These are phyloP conservation scores for Sympetrum striolatum DNA, from an alignment of 2,888 invertebrate genomes.

Conservation along the genomic window DNA sequence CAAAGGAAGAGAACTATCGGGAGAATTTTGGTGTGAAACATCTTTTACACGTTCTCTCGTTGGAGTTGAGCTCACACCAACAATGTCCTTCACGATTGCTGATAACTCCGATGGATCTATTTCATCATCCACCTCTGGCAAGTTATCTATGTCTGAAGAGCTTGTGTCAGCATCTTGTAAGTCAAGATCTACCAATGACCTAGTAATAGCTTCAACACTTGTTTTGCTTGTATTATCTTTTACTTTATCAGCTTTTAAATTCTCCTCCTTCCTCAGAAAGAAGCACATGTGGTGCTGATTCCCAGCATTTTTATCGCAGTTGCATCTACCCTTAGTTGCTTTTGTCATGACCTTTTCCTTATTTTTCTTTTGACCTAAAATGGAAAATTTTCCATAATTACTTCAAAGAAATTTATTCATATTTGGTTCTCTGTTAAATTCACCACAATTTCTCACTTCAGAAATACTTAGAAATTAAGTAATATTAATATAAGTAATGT, in stretches of 20 bases:
- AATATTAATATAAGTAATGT: too few relatives aligned
- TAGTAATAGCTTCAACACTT: background rate
- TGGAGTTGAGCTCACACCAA: background rate
- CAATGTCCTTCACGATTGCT: background rate
- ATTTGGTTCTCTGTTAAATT: too few relatives aligned
- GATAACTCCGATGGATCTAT: slow-evolving; percentile 12
- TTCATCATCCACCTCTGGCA: background rate
- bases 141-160: background rate
- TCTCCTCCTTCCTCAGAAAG: background rate
- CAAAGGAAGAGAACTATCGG: background rate
- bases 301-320: background rate
- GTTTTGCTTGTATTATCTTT: background rate
- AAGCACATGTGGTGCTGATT: slow-evolving; percentile 10
- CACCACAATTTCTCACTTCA: too few relatives aligned
- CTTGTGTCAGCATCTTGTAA: background rate
- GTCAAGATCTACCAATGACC: background rate
- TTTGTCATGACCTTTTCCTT: background rate
- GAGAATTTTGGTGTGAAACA: background rate
- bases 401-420: too few relatives aligned
- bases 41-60: background rate
- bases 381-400: background rate
- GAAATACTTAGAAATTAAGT: too few relatives aligned
- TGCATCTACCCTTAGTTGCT: background rate
- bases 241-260: background rate
- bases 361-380: background rate